Base-by-base conservation (phyloP, 2,113 vertebrate species). In the Chaenogobius annularis region DNA sequence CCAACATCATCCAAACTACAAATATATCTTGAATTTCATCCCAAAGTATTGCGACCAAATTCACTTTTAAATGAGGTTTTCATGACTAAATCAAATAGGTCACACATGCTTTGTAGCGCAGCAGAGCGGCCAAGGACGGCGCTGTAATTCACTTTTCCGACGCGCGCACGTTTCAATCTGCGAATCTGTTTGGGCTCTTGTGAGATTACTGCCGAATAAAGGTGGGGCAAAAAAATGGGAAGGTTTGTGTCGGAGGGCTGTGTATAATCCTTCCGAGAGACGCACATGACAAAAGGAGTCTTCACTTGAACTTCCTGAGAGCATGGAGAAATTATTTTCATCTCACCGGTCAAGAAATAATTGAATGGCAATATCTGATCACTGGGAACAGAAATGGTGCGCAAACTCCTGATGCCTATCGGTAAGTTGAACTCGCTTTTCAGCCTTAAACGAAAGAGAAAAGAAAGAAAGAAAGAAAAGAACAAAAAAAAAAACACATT, bases 341-440 rank as follows among this genome's bases (percentile, higher is more conserved):
- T 5, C 47, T 50, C 54, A 55, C 22, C 22, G 5, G 20, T 22
- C 3, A 13, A 56, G 20, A 26, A 58, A 58, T 3, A 58, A 26
- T 14, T 86, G 72, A 4, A 83, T 84, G 83, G 83, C 56, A 68
- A 59, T 65, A 74, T 50, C 10, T 47, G 55, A 61, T 72, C 74
- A 75, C 74, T 64, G 77, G 86, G 77, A 78, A 46, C 74, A 80
- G 75, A 88, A 19, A 91, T 92, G 91, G 54, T 84, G 79, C 74
- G 40, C 70, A 87, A 87, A 90, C 78, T 88, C 81, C 69, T 90
- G 79, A 80, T 90, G 74, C 77, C 31, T 72, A n/a, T 88, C 9
- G 85, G 91, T 92, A 62, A 89, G 88, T 89, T 77, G 4, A 59
- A 31, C 23, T 15, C 3, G 23, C 12, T 67, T 54, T 61, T 40